These are phyloP conservation scores for Echinarachnius parma DNA, from an alignment of 53 echinoderm and acorn worm genomes.

Conservation along the genomic window DNA sequence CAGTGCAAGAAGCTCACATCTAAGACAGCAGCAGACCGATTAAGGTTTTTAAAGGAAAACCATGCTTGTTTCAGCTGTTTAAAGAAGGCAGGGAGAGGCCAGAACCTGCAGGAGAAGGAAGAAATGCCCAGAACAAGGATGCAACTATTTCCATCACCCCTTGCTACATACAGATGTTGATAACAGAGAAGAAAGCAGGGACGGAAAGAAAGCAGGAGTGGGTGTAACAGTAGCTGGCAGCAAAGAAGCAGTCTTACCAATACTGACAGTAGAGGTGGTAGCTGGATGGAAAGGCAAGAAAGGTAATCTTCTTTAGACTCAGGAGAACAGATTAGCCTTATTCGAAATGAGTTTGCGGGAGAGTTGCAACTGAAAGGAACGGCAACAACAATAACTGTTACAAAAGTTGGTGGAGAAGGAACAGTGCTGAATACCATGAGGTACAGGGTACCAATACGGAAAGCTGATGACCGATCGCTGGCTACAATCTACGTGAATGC, in stretches of 20 bases:
- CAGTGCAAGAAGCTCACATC: slow-evolving; percentile 34
- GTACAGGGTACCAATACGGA: slow-evolving; percentile 15
- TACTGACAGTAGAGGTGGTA: slow-evolving; percentile 8
- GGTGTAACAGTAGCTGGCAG: neutral
- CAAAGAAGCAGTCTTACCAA: slow-evolving; percentile 24
- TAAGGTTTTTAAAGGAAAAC: slow-evolving; percentile 32
- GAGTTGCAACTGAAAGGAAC: slow-evolving; percentile 32
- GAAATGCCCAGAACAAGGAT: slow-evolving; percentile 9
- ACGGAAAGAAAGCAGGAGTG: neutral
- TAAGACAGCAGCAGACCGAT: slow-evolving; percentile 23
- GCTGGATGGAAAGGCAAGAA: neutral
- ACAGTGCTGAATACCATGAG: slow-evolving; percentile 24
- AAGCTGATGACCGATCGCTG: neutral
- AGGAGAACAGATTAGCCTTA: slow-evolving; percentile 45
- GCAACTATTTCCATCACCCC: slow-evolving; percentile 13
- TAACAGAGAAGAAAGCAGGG: neutral
- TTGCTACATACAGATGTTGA: neutral
- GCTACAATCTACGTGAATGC: neutral
- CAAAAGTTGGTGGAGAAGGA: slow-evolving; percentile 52
- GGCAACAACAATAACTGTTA: slow-evolving; percentile 25
- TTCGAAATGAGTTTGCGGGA: slow-evolving; percentile 27
- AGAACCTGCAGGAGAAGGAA: slow-evolving; percentile 45
- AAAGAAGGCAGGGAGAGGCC: slow-evolving; percentile 53
- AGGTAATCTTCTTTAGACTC: slow-evolving; percentile 50
- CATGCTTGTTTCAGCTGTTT: slow-evolving; percentile 65